Evolutionary conservation across 2,113 vertebrate genomes (phyloP).

Genomic region (Hemibagrus wyckioides): DNA sequence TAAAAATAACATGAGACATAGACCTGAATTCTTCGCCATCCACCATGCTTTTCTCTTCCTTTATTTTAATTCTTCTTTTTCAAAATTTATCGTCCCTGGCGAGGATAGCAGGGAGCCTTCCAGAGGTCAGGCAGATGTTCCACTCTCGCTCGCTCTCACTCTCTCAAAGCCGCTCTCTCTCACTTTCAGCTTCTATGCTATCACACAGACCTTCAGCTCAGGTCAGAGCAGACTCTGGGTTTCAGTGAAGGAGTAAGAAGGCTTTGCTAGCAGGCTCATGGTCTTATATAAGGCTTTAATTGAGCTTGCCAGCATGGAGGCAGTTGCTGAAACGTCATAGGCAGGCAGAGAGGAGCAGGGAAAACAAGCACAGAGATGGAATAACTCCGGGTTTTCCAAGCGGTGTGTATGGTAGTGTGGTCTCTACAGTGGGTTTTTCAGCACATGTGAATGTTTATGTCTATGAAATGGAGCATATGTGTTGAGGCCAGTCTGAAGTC

Average conservation of each 20-base stretch:
- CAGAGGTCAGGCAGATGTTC: slow-evolving; percentile 72
- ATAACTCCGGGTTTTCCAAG: slow-evolving; percentile 62
- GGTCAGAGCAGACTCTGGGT: slow-evolving; percentile 2
- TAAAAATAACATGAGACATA: slow-evolving; percentile 62
- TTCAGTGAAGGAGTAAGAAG: slow-evolving; percentile 15
- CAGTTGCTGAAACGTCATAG: slow-evolving; percentile 51
- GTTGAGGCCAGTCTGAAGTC: slow-evolving; percentile 56
- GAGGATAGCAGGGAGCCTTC: slow-evolving; percentile 63
- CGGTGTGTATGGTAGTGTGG: slow-evolving; percentile 52
- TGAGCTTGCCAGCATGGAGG: slow-evolving; percentile 50
- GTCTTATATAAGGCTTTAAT: slow-evolving; percentile 60
- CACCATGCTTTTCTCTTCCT: slow-evolving; percentile 57
- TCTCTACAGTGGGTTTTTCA: slow-evolving; percentile 56
- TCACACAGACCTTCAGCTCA: not conserved
- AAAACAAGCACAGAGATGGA: slow-evolving; percentile 63
- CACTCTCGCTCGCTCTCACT: not conserved
- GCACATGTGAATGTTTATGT: slow-evolving; percentile 73
- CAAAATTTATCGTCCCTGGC: slow-evolving; percentile 63
- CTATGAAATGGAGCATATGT: slow-evolving; percentile 64
- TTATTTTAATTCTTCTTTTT: slow-evolving; percentile 36
- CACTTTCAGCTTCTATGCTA: slow-evolving; percentile 3
- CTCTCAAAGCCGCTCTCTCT: not conserved
- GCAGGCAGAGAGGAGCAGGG: slow-evolving; percentile 19
- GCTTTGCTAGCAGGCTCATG: slow-evolving; percentile 30
- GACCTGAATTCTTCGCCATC: slow-evolving; percentile 60